phyloP scores from a whole-genome alignment of 2,888 invertebrate genomes.

The Drosophila ustulata region DNA sequence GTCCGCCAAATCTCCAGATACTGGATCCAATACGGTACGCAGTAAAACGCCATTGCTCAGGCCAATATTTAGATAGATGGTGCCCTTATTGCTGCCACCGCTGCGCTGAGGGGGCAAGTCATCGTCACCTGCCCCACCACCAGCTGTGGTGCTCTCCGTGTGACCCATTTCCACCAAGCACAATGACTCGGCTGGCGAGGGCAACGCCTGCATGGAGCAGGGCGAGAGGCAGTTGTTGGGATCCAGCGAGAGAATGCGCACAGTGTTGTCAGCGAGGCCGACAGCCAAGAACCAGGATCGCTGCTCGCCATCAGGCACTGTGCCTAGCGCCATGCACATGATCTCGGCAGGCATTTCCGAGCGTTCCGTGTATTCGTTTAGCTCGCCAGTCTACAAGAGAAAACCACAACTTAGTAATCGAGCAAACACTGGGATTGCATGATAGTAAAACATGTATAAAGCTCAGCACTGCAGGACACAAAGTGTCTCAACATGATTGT shows the following conservation, averaged over 20 bases:
- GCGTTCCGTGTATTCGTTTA: slow-evolving; percentile 99
- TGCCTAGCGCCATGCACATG: slow-evolving; percentile 98
- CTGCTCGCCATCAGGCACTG: slow-evolving; percentile 97
- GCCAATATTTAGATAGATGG: slow-evolving; percentile 97
- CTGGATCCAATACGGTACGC: slow-evolving; percentile 96
- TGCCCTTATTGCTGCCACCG: slow-evolving; percentile 87
- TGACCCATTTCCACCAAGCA: slow-evolving; percentile 97
- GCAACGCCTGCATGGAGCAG: slow-evolving; percentile 98
- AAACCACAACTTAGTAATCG: background rate
- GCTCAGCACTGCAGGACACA: slow-evolving; percentile 86
- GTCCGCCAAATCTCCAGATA: slow-evolving; percentile 98
- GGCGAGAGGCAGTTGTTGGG: slow-evolving; percentile 97
- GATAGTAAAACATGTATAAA: background rate
- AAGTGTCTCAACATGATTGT: slow-evolving; percentile 84
- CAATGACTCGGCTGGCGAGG: slow-evolving; percentile 97
- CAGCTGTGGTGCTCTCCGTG: slow-evolving; percentile 87
- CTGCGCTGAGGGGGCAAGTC: slow-evolving; percentile 85
- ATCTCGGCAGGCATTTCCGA: slow-evolving; percentile 99
- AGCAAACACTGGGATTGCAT: background rate
- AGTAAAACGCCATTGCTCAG: slow-evolving; percentile 97
- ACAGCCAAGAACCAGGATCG: slow-evolving; percentile 98
- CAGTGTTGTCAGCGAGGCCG: slow-evolving; percentile 97
- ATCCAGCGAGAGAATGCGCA: slow-evolving; percentile 98
- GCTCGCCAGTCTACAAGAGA: slow-evolving; percentile 93
- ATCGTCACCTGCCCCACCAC: slow-evolving; percentile 84